These are phyloP conservation scores for Lucilia cuprina DNA, from an alignment of 1,140 invertebrate species.

Conservation along the genomic window DNA sequence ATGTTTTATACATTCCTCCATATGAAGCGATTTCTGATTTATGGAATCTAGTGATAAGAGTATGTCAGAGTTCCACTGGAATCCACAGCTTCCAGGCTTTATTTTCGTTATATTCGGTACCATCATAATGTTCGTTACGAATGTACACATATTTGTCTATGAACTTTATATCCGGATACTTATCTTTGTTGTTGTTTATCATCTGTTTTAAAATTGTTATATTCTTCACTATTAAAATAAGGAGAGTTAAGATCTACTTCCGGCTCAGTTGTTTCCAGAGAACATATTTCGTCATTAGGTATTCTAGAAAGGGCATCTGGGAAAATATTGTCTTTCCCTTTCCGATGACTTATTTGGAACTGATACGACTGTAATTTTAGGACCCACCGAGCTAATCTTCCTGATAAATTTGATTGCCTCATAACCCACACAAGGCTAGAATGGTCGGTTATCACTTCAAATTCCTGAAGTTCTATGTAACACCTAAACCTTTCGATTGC, in stretches of 20 bases:
- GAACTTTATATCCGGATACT: not conserved
- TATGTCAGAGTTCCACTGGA: not conserved
- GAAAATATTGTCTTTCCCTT: too few relatives aligned
- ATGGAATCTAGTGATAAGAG: not conserved
- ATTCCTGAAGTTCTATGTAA: too few relatives aligned
- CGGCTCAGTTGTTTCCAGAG: not conserved
- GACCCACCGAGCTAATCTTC: too few relatives aligned
- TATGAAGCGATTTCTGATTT: not conserved
- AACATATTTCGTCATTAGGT: too few relatives aligned
- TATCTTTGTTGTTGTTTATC: not conserved
- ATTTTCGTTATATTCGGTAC: not conserved
- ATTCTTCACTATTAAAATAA: not conserved
- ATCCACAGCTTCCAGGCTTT: not conserved
- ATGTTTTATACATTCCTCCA: not conserved
- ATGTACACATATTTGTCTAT: conserved; percentile 10
- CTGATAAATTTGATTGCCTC: too few relatives aligned
- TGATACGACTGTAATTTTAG: too few relatives aligned
- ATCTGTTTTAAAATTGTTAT: not conserved
- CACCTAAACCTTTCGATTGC: too few relatives aligned
- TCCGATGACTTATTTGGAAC: too few relatives aligned
- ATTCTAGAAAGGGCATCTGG: too few relatives aligned
- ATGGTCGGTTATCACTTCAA: too few relatives aligned
- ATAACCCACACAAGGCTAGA: too few relatives aligned
- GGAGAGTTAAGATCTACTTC: not conserved
- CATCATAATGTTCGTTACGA: not conserved